Base-by-base conservation (phyloP, 1,140 invertebrate genomes). In the Tachypleus tridentatus region DNA sequence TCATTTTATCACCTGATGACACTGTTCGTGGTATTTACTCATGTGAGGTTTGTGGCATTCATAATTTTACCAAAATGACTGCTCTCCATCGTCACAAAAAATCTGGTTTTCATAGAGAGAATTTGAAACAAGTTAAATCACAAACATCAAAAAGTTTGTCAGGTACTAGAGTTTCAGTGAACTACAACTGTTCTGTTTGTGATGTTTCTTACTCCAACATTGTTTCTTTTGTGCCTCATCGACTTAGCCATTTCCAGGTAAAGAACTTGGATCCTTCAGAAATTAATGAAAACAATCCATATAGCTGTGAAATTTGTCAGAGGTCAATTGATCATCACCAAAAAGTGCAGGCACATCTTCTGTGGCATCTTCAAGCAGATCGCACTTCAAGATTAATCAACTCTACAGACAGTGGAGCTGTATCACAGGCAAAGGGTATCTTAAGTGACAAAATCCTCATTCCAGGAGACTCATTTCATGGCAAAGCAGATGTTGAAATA, bases 251-350 rank as follows among this genome's bases (percentile, higher is more conserved):
- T 59, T 67, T 67, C 11, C 49, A 59, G 54, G 49, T 54, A 49
- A 48, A 63, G 48, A 61, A 50, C 3, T 58, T 58, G 47, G 63
- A 67, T 61, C 9, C 29, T 29, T 29, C 63, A 48, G 60, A 67
- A n/a, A 67, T 64, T 10, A 61, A 10, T 4, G 49, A 57, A 59
- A 65, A 49, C 4, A 63, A 66, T 52, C 48, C 61, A 3, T 69
- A 66, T 56, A 58, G 49, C 11, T 69, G 67, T 66, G 67, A 69
- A 59, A 61, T 69, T 51, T 69, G 67, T 66, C 48, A 51, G 50
- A 61, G 66, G 29, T 29, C 61, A 29, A 60, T 61, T 7, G 50
- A 64, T 49, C 64, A 53, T 47, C 62, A 61, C 49, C 59, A 63
- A 4, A 66, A 63, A 57, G 60, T 66, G 4, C 64, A 69, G 47